A percentile compares a stretch with the other conserved stretches of the same genome.
Evolutionary conservation across 2,113 vertebrate genomes (phyloP).

Genomic region (Mustela nigripes): DNA sequence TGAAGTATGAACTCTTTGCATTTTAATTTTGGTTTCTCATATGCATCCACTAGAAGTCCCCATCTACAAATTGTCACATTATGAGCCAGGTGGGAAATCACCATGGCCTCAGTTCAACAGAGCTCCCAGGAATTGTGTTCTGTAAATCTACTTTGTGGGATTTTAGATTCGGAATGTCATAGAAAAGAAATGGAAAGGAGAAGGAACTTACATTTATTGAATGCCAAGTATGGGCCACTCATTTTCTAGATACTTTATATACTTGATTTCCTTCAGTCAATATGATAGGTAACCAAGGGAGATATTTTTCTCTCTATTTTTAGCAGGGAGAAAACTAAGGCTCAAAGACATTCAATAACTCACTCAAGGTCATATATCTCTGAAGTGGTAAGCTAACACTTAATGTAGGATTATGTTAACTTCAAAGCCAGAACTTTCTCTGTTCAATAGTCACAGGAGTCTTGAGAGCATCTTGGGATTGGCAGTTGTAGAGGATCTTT

Average conservation of each 20-base stretch:
- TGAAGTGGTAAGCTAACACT: not conserved
- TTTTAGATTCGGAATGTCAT: not conserved
- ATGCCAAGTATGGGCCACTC: not conserved
- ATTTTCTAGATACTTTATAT: not conserved
- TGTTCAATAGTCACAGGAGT: not conserved
- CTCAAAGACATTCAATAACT: not conserved
- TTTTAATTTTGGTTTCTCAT: constrained; percentile 44
- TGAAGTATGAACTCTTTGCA: not conserved
- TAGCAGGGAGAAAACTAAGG: not conserved
- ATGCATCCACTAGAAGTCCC: not conserved
- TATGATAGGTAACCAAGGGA: not conserved
- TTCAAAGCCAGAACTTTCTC: not conserved
- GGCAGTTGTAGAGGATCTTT: not conserved
- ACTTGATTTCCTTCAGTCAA: not conserved
- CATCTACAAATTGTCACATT: not conserved
- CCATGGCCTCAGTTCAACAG: not conserved
- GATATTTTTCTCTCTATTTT: not conserved
- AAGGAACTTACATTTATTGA: not conserved
- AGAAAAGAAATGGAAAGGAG: not conserved
- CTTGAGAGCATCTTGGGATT: not conserved
- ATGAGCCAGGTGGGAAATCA: not conserved
- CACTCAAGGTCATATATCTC: not conserved
- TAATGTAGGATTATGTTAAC: not conserved
- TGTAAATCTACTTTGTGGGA: not conserved
- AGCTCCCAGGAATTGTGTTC: not conserved